A percentile compares a stretch with the other conserved stretches of the same genome.
These are phyloP conservation scores for Scaptomyza montana DNA, from an alignment of 1,140 invertebrate species.

Conservation along the genomic window DNA sequence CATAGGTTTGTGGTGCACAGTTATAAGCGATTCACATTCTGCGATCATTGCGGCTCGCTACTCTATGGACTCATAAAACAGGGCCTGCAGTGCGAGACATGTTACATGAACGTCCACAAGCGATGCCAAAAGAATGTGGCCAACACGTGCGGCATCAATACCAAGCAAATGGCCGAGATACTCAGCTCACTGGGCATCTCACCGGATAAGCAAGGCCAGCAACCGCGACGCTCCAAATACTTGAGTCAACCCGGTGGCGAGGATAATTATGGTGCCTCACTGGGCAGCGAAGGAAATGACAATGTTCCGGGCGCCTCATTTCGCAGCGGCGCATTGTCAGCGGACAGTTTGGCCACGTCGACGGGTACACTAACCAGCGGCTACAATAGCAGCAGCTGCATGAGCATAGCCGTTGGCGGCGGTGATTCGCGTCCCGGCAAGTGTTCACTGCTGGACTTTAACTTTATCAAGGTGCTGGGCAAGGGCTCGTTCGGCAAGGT, in stretches of 20 bases:
- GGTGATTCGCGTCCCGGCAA: constrained; percentile 85
- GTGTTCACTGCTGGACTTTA: constrained; percentile 93
- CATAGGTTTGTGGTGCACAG: constrained; percentile 97
- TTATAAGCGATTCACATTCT: constrained; percentile 99
- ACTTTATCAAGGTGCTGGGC: constrained; percentile 98
- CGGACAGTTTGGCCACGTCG: constrained; percentile 66
- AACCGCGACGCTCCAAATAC: constrained; percentile 87
- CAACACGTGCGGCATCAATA: constrained; percentile 99
- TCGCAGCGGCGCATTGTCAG: constrained; percentile 68
- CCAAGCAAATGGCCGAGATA: constrained; percentile 97
- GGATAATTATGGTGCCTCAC: constrained; percentile 83
- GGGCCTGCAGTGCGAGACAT: constrained; percentile 98
- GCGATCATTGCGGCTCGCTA: constrained; percentile 96
- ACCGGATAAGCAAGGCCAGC: constrained; percentile 92
- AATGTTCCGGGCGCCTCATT: constrained; percentile 66
- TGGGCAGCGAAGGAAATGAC: constrained; percentile 61
- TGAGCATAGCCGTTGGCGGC: constrained; percentile 55
- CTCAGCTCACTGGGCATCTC: constrained; percentile 96
- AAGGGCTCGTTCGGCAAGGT: constrained; percentile 99
- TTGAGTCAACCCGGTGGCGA: constrained; percentile 84
- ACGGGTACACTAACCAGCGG: constrained; percentile 70
- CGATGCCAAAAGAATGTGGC: constrained; percentile 99
- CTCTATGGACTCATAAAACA: constrained; percentile 98
- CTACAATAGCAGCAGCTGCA: constrained; percentile 72
- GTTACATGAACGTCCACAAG: constrained; percentile 99